Percentiles rank a stretch among this genome's conserved stretches.
phyloP scores from a whole-genome alignment of 2,113 vertebrate genomes.

The Clinocottus analis region DNA sequence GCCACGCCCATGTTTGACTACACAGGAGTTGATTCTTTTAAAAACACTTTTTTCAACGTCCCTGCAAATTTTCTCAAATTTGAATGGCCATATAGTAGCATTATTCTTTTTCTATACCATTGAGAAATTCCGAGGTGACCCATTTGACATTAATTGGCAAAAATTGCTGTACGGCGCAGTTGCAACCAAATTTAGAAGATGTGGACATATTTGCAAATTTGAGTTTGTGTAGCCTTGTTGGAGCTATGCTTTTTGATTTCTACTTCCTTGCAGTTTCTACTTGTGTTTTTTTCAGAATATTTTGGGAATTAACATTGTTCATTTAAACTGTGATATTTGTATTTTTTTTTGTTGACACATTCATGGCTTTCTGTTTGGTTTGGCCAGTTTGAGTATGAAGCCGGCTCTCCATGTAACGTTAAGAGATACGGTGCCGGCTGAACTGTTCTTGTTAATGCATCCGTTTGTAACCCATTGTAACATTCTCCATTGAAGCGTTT shows the following conservation, averaged over 20 bases:
- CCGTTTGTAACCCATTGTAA: conserved; percentile 24
- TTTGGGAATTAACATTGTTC: conserved; percentile 24
- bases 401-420: not conserved
- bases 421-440: not conserved
- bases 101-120: not conserved
- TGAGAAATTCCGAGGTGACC: not conserved
- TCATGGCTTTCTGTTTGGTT: conserved; percentile 6
- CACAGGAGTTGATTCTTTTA: not conserved
- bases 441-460: conserved; percentile 20
- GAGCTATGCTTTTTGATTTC: not conserved
- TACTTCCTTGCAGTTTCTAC: conserved; percentile 2
- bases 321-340: conserved; percentile 9
- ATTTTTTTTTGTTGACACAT: not conserved
- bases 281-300: conserved; percentile 15
- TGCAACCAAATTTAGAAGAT: not conserved
- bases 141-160: not conserved
- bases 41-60: not conserved
- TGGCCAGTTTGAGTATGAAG: conserved; percentile 1
- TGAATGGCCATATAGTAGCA: not conserved
- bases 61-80: not conserved
- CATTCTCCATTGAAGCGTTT: conserved; percentile 35
- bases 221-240: not conserved
- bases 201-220: not conserved
- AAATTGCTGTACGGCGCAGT: not conserved
- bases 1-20: not conserved